These are phyloP conservation scores for Harpagifer antarcticus DNA, from an alignment of 2,797 vertebrate genomes.

Conservation along the genomic window DNA sequence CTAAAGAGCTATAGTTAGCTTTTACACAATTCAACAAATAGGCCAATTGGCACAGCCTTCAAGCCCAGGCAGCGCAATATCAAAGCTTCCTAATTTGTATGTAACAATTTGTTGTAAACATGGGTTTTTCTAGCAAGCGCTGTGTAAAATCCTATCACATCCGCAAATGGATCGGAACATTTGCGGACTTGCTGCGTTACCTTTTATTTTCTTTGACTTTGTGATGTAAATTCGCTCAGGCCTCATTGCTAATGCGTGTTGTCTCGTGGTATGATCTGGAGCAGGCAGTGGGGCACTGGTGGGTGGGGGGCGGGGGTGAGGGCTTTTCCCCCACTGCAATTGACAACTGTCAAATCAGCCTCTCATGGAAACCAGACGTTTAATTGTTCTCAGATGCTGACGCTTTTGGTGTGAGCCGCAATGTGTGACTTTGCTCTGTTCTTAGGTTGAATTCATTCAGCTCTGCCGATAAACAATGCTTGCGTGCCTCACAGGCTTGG, in stretches of 20 bases:
- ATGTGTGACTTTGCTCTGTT: constrained; percentile 75
- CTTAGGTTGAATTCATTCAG: constrained; percentile 74
- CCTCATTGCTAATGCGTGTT: constrained; percentile 67
- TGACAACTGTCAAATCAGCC: no score
- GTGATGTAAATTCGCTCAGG: constrained; percentile 51
- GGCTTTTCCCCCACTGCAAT: constrained; percentile 40
- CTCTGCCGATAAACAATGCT: constrained; percentile 73
- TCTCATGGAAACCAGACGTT: constrained; percentile 83
- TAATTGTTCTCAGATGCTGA: constrained; percentile 86
- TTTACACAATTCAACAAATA: constrained; percentile 5
- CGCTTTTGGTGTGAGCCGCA: constrained; percentile 72
- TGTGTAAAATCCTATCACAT: neutral
- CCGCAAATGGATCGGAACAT: constrained; percentile 53
- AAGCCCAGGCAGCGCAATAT: constrained; percentile 10
- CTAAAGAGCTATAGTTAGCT: neutral
- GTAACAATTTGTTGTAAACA: constrained; percentile 38
- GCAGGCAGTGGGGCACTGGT: constrained; percentile 47
- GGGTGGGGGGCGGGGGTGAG: constrained; percentile 27
- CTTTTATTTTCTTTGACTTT: constrained; percentile 50
- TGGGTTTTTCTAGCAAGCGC: neutral
- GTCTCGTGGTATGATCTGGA: constrained; percentile 71
- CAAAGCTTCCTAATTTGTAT: neutral
- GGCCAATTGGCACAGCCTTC: neutral
- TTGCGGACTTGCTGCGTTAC: constrained; percentile 49
- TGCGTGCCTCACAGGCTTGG: constrained; percentile 49